Conservation (phyloP, 2,797 vertebrate genomes). For the Coccyzus lansbergi region DNA sequence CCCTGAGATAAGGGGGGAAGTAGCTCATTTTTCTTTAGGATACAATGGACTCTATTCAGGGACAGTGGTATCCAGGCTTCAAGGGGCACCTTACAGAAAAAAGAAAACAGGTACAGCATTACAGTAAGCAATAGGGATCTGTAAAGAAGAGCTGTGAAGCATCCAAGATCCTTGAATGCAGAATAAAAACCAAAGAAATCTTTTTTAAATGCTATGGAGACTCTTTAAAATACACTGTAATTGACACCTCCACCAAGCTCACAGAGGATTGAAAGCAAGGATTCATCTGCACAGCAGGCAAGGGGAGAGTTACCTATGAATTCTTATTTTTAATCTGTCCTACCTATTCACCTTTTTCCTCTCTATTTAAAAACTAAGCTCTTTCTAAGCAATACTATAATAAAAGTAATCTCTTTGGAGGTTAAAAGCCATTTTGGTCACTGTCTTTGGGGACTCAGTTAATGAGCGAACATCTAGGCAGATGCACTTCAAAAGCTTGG, state of each 20-base stretch:
- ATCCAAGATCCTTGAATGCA: background rate
- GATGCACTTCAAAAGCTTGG: background rate
- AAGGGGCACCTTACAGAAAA: background rate
- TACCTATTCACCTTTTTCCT: background rate
- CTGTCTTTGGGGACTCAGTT: background rate
- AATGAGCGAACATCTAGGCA: background rate
- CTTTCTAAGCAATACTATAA: background rate
- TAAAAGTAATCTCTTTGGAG: background rate
- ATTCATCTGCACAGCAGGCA: background rate
- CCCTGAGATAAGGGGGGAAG: too few species aligned
- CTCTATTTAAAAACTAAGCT: background rate
- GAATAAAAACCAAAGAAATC: background rate
- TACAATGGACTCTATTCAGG: background rate
- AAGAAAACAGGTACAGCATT: background rate
- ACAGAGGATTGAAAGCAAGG: background rate
- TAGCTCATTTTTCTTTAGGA: background rate
- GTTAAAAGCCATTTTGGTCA: background rate
- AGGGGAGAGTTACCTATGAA: background rate
- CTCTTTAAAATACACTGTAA: background rate
- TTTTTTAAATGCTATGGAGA: background rate
- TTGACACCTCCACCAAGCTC: background rate
- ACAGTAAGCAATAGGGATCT: background rate
- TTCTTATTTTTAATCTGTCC: background rate
- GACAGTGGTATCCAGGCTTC: background rate
- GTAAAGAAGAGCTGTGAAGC: background rate